phyloP scores from a whole-genome alignment of 1,140 invertebrate genomes.

The Panonychus citri region DNA sequence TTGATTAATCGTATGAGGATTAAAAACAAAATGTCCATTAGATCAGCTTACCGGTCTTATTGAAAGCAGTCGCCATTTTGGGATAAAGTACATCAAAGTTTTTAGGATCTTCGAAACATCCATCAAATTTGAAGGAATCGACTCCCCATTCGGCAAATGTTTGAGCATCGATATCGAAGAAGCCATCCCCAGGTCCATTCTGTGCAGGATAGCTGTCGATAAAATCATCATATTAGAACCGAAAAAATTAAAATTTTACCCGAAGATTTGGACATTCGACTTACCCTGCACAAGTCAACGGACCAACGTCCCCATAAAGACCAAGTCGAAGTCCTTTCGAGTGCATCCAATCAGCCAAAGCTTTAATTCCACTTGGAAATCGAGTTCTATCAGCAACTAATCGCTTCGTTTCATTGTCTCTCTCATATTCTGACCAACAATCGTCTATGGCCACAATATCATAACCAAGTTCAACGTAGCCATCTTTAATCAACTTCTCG shows the following conservation, averaged over 20 bases:
- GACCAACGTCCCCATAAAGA: constrained; percentile 30
- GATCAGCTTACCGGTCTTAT: constrained; percentile 14
- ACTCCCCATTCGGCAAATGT: constrained; percentile 31
- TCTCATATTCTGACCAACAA: constrained; percentile 65
- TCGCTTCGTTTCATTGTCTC: constrained; percentile 23
- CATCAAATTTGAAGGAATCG: constrained; percentile 10
- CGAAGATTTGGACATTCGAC: constrained; percentile 17
- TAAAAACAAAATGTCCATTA: too few relatives aligned
- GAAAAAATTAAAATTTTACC: background rate
- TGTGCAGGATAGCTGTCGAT: background rate
- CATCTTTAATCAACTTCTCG: constrained; percentile 62
- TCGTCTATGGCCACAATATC: constrained; percentile 86
- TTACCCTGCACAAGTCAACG: constrained; percentile 32
- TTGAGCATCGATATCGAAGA: constrained; percentile 28
- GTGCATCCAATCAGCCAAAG: constrained; percentile 59
- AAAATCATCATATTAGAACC: background rate
- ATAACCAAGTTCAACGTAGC: constrained; percentile 67
- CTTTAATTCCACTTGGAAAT: constrained; percentile 78
- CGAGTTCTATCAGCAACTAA: constrained; percentile 61
- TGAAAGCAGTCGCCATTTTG: constrained; percentile 2
- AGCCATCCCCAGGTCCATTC: constrained; percentile 20
- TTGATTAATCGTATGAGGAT: too few relatives aligned
- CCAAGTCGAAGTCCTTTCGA: constrained; percentile 31
- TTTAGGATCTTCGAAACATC: constrained; percentile 2
- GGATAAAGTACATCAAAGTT: background rate